phyloP scores from a whole-genome alignment of 2,113 vertebrate species.

The Aviceda subcristata region DNA sequence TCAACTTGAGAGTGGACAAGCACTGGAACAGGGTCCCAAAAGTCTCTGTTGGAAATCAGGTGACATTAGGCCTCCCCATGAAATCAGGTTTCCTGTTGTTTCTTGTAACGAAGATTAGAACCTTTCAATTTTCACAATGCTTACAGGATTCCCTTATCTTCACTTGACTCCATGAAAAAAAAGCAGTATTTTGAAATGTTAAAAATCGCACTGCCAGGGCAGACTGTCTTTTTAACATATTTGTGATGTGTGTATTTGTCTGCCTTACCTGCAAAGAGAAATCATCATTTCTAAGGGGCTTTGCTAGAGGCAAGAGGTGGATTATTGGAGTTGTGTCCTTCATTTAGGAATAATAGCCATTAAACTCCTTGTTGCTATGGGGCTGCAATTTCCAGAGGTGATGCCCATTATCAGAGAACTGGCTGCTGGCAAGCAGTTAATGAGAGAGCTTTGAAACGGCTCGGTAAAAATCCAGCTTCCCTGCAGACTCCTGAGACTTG shows the following conservation, averaged over 20 bases:
- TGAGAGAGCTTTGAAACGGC: background rate
- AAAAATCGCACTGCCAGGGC: background rate
- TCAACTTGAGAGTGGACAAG: background rate
- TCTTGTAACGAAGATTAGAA: background rate
- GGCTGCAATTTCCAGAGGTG: slow-evolving; percentile 40
- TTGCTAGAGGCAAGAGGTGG: background rate
- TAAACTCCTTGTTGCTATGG: slow-evolving; percentile 62
- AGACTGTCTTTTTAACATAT: background rate
- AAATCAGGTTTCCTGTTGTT: background rate
- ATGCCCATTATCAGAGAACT: slow-evolving; percentile 14
- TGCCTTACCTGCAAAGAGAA: background rate
- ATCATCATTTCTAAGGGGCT: background rate
- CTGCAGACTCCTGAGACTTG: background rate
- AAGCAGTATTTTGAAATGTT: background rate
- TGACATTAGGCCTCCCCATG: background rate
- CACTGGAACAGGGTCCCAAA: background rate
- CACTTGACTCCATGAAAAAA: background rate
- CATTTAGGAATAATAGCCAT: slow-evolving; percentile 25
- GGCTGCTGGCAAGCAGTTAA: slow-evolving; percentile 50
- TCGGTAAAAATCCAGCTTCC: background rate
- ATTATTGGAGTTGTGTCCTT: background rate
- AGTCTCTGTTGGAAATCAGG: background rate
- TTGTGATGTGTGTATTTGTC: background rate
- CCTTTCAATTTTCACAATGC: background rate
- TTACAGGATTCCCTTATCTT: background rate